These are phyloP conservation scores for Yponomeuta plumbellus DNA, from an alignment of 2,888 invertebrate species.

Conservation along the genomic window DNA sequence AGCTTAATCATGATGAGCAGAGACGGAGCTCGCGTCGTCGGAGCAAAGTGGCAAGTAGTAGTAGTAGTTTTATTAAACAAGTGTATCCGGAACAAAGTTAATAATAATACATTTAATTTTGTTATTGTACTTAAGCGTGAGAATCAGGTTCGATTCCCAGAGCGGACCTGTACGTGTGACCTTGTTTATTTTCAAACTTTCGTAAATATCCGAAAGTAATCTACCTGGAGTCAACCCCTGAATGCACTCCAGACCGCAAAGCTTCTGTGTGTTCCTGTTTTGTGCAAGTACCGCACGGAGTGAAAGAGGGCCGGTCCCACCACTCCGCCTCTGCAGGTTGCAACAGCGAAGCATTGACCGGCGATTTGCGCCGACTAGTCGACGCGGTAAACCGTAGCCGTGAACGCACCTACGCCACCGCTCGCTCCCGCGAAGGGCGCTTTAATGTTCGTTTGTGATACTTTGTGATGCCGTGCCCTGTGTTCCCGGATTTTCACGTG, in stretches of 20 bases:
- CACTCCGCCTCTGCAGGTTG: conserved; percentile 29
- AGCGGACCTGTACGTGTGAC: too few species aligned
- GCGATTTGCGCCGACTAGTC: conserved; percentile 26
- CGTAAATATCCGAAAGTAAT: background rate
- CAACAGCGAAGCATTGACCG: conserved; percentile 10
- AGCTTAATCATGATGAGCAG: too few species aligned
- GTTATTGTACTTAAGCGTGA: too few species aligned
- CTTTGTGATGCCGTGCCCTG: background rate
- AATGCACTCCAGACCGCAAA: background rate
- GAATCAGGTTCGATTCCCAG: too few species aligned
- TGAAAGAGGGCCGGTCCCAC: conserved; percentile 51
- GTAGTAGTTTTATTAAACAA: too few species aligned
- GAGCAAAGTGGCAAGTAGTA: too few species aligned
- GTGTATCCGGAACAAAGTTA: too few species aligned
- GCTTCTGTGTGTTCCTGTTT: background rate
- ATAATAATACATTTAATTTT: too few species aligned
- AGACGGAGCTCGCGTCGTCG: too few species aligned
- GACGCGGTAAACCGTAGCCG: conserved; percentile 20
- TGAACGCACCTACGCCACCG: conserved; percentile 8
- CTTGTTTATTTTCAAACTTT: too few species aligned
- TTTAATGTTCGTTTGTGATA: conserved; percentile 4
- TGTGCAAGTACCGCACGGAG: conserved; percentile 32
- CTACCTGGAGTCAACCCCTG: background rate
- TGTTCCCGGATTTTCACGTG: background rate
- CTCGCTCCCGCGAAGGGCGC: conserved; percentile 4